A percentile compares a stretch with the other conserved stretches of the same genome.
These are phyloP conservation scores for Limnephilus rhombicus DNA, from an alignment of 2,888 invertebrate species.

Conservation along the genomic window DNA sequence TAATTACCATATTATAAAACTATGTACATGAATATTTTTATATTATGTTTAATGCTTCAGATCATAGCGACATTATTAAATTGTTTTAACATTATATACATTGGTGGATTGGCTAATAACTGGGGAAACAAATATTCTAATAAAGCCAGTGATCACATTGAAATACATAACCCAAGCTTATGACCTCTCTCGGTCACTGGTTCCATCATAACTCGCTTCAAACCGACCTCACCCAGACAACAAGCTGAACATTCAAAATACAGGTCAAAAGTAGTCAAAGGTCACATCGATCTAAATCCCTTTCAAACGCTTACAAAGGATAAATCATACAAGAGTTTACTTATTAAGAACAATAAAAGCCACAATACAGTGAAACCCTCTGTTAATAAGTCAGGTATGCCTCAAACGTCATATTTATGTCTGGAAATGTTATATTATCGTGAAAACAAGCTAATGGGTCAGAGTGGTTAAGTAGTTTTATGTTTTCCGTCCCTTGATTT, in stretches of 20 bases:
- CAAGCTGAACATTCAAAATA: neutral
- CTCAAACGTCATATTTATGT: no score
- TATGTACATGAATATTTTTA: conserved; percentile 56
- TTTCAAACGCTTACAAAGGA: neutral
- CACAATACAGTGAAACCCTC: no score
- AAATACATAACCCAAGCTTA: neutral
- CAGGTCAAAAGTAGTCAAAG: neutral
- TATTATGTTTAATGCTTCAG: conserved; percentile 38
- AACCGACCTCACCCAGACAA: neutral
- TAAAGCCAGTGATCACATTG: conserved; percentile 26
- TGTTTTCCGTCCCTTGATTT: no score
- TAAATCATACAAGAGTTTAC: neutral
- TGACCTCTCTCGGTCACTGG: neutral
- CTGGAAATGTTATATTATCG: no score
- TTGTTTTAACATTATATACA: conserved; percentile 49
- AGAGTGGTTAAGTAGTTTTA: no score
- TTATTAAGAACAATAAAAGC: no score
- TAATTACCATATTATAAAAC: conserved; percentile 60
- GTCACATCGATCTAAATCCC: neutral
- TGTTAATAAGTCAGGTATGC: no score
- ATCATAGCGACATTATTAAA: conserved; percentile 35
- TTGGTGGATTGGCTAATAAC: conserved; percentile 20
- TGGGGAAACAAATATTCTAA: conserved; percentile 36
- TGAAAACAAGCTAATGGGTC: no score
- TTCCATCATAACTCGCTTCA: neutral